Evolutionary conservation across 2,888 invertebrate species (phyloP).

Genomic region (Pyralis farinalis): DNA sequence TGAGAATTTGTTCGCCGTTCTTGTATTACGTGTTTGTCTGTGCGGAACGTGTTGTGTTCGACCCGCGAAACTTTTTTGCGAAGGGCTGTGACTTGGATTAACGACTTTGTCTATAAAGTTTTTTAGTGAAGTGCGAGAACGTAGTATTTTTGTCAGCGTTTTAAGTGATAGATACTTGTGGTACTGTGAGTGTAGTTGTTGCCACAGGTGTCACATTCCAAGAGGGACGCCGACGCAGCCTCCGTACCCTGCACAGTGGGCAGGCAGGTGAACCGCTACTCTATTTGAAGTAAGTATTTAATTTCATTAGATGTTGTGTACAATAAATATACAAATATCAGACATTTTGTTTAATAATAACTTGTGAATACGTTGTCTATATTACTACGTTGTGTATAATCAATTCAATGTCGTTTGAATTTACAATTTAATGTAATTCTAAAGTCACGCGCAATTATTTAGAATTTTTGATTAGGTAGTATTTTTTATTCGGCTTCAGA

Average conservation of each 20-base stretch:
- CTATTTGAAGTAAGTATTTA: slow-evolving; percentile 40
- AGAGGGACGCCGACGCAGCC: slow-evolving; percentile 65
- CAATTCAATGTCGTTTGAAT: no score
- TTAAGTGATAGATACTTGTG: slow-evolving; percentile 28
- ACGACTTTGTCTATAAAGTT: slow-evolving; percentile 10
- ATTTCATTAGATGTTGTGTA: no score
- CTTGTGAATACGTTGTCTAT: no score
- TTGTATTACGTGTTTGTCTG: slow-evolving; percentile 1
- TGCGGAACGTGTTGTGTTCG: slow-evolving; percentile 8
- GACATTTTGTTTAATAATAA: no score
- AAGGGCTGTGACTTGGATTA: slow-evolving; percentile 31
- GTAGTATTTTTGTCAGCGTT: slow-evolving; percentile 17
- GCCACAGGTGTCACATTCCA: slow-evolving; percentile 75
- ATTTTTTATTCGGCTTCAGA: no score
- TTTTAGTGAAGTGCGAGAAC: slow-evolving; percentile 30
- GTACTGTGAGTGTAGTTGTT: slow-evolving; percentile 62
- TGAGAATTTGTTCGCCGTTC: slow-evolving; percentile 57
- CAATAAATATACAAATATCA: no score
- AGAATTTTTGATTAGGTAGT: no score
- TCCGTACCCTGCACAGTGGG: slow-evolving; percentile 49
- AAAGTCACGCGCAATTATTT: no score
- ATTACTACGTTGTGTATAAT: no score
- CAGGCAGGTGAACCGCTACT: slow-evolving; percentile 63
- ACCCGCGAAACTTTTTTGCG: slow-evolving; percentile 64
- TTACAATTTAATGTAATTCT: no score